phyloP scores from a whole-genome alignment of 2,113 vertebrate species.

The Mugil cephalus region DNA sequence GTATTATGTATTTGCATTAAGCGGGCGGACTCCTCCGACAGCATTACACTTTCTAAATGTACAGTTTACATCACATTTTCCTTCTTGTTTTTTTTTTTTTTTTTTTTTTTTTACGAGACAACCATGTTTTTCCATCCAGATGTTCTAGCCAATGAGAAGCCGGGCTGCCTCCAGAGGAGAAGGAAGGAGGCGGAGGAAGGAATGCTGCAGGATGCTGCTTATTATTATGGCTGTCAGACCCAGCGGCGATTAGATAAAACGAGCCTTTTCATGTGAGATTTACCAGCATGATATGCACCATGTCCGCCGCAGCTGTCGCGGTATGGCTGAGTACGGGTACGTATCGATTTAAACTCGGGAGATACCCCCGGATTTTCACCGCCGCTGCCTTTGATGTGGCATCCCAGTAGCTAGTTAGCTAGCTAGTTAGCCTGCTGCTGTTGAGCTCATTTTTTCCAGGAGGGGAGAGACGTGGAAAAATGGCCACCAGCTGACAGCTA shows the following conservation, averaged over 20 bases:
- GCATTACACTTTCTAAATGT: conserved; percentile 17
- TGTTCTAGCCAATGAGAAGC: conserved; percentile 80
- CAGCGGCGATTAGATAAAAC: conserved; percentile 49
- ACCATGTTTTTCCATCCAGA: conserved; percentile 84
- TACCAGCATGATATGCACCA: conserved; percentile 54
- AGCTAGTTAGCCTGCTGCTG: conserved; percentile 59
- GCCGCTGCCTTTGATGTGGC: conserved; percentile 1
- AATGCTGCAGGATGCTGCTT: conserved; percentile 77
- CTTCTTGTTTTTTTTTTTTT: neutral
- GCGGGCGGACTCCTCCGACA: neutral
- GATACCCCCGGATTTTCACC: neutral
- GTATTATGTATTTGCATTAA: neutral
- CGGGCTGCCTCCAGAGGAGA: conserved; percentile 61
- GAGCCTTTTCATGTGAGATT: conserved; percentile 53
- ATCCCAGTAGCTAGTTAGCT: conserved; percentile 54
- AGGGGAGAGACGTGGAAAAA: conserved; percentile 64
- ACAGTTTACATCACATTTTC: conserved; percentile 26
- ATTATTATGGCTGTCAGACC: conserved; percentile 76
- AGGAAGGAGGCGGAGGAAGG: conserved; percentile 74
- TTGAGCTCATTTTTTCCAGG: conserved; percentile 58
- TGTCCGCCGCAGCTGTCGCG: conserved; percentile 72
- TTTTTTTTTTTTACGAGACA: conserved; percentile 36
- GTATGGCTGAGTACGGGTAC: conserved; percentile 80
- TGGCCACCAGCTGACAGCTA: conserved; percentile 39
- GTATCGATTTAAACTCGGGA: conserved; percentile 57